phyloP scores from a whole-genome alignment of 2,888 invertebrate genomes.

The Phaonia tiefii region DNA sequence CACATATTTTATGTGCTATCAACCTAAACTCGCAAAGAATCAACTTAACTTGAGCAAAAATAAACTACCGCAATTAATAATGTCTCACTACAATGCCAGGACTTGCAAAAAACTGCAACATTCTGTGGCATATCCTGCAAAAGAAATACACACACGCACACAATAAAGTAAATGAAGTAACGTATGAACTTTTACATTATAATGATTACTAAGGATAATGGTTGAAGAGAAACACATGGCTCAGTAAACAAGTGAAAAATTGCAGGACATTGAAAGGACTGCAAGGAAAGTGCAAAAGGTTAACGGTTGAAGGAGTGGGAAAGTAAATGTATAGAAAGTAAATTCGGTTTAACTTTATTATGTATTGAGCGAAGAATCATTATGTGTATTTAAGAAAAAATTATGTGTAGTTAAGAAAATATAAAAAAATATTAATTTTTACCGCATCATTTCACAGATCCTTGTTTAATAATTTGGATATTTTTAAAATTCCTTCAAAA shows the following conservation, averaged over 20 bases:
- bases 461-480: no score
- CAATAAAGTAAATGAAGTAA: not conserved
- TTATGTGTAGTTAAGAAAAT: no score
- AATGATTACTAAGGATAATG: constrained; percentile 1
- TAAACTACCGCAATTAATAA: constrained; percentile 50
- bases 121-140: constrained; percentile 17
- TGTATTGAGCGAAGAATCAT: no score
- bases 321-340: no score
- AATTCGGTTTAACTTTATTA: no score
- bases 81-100: constrained; percentile 17
- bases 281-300: not conserved
- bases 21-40: not conserved
- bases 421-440: no score
- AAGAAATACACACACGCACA: not conserved
- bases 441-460: no score
- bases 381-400: no score
- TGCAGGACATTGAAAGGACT: not conserved
- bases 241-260: constrained; percentile 37
- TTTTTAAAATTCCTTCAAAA: no score
- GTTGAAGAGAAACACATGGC: constrained; percentile 37
- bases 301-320: not conserved
- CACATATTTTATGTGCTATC: not conserved
- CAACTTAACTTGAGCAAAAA: constrained; percentile 12
- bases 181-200: constrained; percentile 35
- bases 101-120: constrained; percentile 12